These are phyloP conservation scores for Odocoileus virginianus DNA, from an alignment of 2,113 vertebrate species.

Conservation along the genomic window DNA sequence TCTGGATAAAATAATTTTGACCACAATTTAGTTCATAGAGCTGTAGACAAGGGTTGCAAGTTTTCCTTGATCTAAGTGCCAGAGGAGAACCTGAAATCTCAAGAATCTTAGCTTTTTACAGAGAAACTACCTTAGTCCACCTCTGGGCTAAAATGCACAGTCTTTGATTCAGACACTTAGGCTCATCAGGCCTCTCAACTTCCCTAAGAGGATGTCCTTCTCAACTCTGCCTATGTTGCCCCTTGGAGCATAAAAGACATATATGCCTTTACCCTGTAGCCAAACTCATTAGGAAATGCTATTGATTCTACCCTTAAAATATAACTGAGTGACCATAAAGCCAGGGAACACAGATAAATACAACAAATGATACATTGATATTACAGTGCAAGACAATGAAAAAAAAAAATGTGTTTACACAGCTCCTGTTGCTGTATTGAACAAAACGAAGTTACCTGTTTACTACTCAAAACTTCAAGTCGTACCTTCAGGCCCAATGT, in stretches of 20 bases:
- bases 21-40: background rate
- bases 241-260: background rate
- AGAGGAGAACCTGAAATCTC: background rate
- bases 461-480: background rate
- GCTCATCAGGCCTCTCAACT: background rate
- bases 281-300: background rate
- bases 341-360: background rate
- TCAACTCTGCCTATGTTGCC: background rate
- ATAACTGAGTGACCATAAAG: background rate
- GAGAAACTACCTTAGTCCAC: background rate
- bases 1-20: background rate
- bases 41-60: background rate
- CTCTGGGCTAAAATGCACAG: background rate
- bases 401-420: background rate
- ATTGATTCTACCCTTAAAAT: background rate
- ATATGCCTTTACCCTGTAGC: background rate
- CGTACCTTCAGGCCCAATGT: fast-evolving
- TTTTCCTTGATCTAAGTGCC: background rate
- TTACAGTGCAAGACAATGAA: background rate
- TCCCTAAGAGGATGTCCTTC: background rate
- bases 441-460: background rate
- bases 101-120: background rate
- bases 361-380: background rate
- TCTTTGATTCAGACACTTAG: background rate
- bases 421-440: background rate